phyloP scores from a whole-genome alignment of 1,140 invertebrate species.

The Nixonia krombeini region DNA sequence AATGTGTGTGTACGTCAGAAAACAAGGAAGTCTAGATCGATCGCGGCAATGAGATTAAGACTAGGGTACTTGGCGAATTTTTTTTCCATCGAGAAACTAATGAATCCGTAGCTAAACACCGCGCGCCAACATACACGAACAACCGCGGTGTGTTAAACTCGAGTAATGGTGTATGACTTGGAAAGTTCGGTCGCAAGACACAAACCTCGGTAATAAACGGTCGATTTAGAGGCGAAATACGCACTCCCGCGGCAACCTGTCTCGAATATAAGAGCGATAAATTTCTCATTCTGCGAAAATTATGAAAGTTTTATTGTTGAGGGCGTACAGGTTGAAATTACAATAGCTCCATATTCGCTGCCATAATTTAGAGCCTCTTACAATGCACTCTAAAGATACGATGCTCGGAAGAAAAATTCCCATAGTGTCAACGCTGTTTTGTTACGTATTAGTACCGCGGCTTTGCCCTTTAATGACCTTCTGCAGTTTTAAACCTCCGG shows the following conservation, averaged over 20 bases:
- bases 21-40: no score
- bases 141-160: constrained; percentile 13
- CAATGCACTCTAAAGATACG: constrained; percentile 13
- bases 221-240: constrained; percentile 25
- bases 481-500: constrained; percentile 29
- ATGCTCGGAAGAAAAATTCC: constrained; percentile 22
- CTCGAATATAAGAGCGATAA: constrained; percentile 36
- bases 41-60: no score
- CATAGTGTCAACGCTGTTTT: constrained; percentile 33
- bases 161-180: constrained; percentile 29
- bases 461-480: constrained; percentile 36
- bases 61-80: no score
- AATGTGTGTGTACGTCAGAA: no score
- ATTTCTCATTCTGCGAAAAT: constrained; percentile 32
- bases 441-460: constrained; percentile 30
- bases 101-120: no score
- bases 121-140: no score
- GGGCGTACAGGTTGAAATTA: constrained; percentile 28
- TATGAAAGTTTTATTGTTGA: constrained; percentile 43
- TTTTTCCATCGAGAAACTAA: no score
- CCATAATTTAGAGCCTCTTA: constrained; percentile 27
- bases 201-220: constrained; percentile 29
- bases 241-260: constrained; percentile 10
- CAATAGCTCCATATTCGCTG: constrained; percentile 26
- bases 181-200: constrained; percentile 14